Evolutionary conservation across 2,888 invertebrate genomes (phyloP).

Genomic region (Pharmacophagus antenor): DNA sequence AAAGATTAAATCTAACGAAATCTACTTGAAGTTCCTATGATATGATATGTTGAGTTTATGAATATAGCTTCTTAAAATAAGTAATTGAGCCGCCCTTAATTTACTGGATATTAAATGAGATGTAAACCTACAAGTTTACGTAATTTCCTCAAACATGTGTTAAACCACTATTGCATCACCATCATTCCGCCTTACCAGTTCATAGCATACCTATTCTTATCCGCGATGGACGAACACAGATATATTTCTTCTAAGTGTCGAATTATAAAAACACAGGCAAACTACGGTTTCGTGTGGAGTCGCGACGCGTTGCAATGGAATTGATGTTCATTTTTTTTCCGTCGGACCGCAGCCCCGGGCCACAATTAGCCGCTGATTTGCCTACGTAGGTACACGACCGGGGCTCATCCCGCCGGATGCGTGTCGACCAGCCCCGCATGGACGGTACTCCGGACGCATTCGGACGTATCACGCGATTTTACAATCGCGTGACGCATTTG

Average conservation of each 20-base stretch:
- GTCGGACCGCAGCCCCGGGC: conserved; percentile 45
- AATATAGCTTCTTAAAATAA: too few species aligned
- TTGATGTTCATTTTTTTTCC: conserved; percentile 40
- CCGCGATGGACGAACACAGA: too few species aligned
- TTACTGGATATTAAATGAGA: background rate
- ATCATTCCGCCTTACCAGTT: too few species aligned
- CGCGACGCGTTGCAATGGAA: conserved; percentile 45
- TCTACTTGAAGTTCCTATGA: too few species aligned
- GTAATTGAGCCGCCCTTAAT: too few species aligned
- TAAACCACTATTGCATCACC: too few species aligned
- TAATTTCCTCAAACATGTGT: background rate
- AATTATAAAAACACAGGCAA: too few species aligned
- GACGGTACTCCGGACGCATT: conserved; percentile 17
- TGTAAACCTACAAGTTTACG: conserved; percentile 8
- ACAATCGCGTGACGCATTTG: background rate
- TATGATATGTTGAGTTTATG: too few species aligned
- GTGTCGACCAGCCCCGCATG: conserved; percentile 18
- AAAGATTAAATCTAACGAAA: too few species aligned
- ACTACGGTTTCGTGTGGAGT: conserved; percentile 24
- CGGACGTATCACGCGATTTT: conserved; percentile 22
- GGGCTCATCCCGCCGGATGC: conserved; percentile 11
- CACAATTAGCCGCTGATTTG: conserved; percentile 66
- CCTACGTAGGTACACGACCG: conserved; percentile 43
- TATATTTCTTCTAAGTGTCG: too few species aligned
- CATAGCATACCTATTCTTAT: too few species aligned